Base-by-base conservation (phyloP, 37 sponge, comb jelly and placozoan species). In the Oopsacas minuta region DNA sequence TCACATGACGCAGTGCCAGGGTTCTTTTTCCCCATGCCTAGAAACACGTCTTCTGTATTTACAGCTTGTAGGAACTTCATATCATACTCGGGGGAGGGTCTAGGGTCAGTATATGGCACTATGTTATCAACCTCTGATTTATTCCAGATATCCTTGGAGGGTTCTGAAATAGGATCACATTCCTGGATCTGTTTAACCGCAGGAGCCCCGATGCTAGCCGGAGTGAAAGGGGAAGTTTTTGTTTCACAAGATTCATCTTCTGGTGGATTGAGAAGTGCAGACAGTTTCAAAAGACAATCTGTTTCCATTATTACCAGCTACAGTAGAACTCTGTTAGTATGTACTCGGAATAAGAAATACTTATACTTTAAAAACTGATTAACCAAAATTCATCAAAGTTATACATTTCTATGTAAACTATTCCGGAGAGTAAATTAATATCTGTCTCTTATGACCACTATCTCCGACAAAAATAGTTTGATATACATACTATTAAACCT, bases 71-170 rank as follows among this genome's bases (percentile, higher is more conserved):
- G 52, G 82, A 89, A 96, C 34, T 90, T 37, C 85, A 91, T 52
- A 0, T 96, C 91, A 87, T 96, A 91, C 94, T 95, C 89, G 7
- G 96, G 96, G 23, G 88, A 37, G 35, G 90, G 90, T 39, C 96
- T 86, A 8, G 89, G 87, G 84, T 95, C 96, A 82, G 88, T 86
- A 35, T 85, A 84, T 0, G 86, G 88, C 0, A 46, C 51, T n/a
- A 83, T 39, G 20, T 51, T 69, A 0, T 36, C 36, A 3, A 91
- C 90, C 38, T 93, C 92, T 23, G 85, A 86, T 25, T 34, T 0
- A 12, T 17, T 23, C 96, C 94, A 93, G 52, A 93, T 95, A 17
- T 90, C 90, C 37, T 91, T 90, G 8, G 83, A 35, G 20, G 49
- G 46, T 0, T 22, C 83, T 39, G 38, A 3, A 1, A 46, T 51